Base-by-base conservation (phyloP, 2,888 invertebrate species). In the Ormyrus pomaceus region DNA sequence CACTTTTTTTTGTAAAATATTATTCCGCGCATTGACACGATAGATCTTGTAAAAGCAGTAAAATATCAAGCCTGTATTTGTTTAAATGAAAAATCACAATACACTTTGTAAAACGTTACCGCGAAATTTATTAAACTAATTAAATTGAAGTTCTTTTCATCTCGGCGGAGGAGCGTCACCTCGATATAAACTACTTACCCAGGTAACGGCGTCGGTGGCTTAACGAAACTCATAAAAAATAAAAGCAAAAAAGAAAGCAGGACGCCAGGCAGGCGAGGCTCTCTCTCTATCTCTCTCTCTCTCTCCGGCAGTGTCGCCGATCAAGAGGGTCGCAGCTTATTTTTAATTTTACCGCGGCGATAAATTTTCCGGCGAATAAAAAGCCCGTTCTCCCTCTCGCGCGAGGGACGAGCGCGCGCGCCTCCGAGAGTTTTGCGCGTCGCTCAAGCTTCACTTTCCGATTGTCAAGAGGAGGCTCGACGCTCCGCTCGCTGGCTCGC, bases 361-460 rank as follows among this genome's bases (percentile, higher is more conserved):
- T 81, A 81, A 81, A 81, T 81, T 81, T 78, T 71, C 77, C 75
- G 71, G 13, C 59, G 58, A 48, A 56, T 74, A 74, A 68, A 66
- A 55, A 61, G 19, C 56, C 11, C 34, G 34, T 2, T 34, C 34
- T 34, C 34, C 34, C 34, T 34, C 34, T 34, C 55, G 46, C 62
- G 74, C 48, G n/a, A 76, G 71, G 66, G 65, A 72, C 51, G 69
- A 68, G 69, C 50, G 55, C 62, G 59, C 55, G 56, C 53, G 71
- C 13, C 34, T 34, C n/a, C 34, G 55, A 74, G 66, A 68, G 76
- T 66, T 34, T 65, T 65, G 45, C 70, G 76, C 77, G 75, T 82
- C 82, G 82, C 73, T 79, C 82, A 79, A 79, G 72, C 79, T 70
- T 82, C 76, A 79, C 69, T 77, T 79, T 79, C 50, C 82, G 77